Evolutionary conservation across 2,797 vertebrate genomes (phyloP), one percentile per base, ranked within the genome.

Genomic region (Balearica regulorum): DNA sequence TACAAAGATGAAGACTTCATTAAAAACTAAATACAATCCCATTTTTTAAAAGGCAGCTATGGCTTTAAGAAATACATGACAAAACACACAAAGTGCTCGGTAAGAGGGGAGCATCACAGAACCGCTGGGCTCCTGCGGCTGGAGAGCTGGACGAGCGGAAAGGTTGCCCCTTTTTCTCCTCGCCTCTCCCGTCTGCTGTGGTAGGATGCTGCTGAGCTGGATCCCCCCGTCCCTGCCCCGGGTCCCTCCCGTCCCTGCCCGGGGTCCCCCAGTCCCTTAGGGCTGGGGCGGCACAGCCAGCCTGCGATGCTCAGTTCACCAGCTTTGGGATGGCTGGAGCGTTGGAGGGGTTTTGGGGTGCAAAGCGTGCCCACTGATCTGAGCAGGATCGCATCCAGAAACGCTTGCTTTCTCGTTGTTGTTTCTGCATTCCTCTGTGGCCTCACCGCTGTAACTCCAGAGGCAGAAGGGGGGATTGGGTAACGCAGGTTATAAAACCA

Each of bases 1-100:
- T 33, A 44, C 44, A 60, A 82, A 80, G 96, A 96, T 60, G 97
- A 97, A 87, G 94, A 94, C 97, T 98, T 98, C 98, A 98, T 98
- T 98, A 98, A 97, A 97, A 97, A 87, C 95, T 71, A 94, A 97
- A 94, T 61, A 95, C 95, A 83, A 90, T 97, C 97, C 97, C 96
- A 69, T 37, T 83, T 97, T 97, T 95, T 72, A 76, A 97, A 97
- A 96, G 94, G 95, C 90, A 66, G 83, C 87, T 57, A 76, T 89
- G 87, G 79, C 91, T 96, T 95, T 91, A 81, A 96, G 96, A 87
- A 94, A 69, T 69, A 15, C 16, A 91, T 77, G 95, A 93, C 95
- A 79, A 78, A 94, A 93, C 95, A 89, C 82, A 57, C 33, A 33
- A 76, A 80, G 91, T 57, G 92, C 90, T 84, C 26, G 70, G 37